Evolutionary conservation across 2,113 vertebrate genomes (phyloP), one percentile per base, ranked within the genome.

Genomic region (Muscicapa adusta): DNA sequence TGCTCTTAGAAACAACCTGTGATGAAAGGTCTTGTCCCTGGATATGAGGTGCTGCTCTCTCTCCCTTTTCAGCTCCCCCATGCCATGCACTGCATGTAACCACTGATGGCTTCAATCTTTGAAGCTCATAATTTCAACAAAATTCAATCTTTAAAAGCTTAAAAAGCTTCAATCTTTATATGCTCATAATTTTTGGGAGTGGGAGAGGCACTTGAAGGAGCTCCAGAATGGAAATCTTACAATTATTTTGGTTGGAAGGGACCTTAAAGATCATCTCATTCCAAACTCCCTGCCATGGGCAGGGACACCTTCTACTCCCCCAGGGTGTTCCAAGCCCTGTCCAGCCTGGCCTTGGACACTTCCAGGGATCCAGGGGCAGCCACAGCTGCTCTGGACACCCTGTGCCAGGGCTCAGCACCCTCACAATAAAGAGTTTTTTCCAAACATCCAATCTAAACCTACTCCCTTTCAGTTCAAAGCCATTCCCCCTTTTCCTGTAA

Each of bases 401-500:
- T 40, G 38, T 78, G 40, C 56, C 48, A 47, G 48, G 16, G 17
- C 13, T 71, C 0, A 0, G 0, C 14, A 8, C 9, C 22, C 31
- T 72, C 51, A 34, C 10, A 50, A 17, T 0, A 50, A 50, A 57
- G 25, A 12, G 3, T 8, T 50, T 79, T 42, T 42, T 5, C 12
- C 22, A 65, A 36, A 58, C 2, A 50, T 3, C 58, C 12, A 43
- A 42, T 4, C 6, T 57, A 51, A 80, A 28, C 36, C 31, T 18
- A 3, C 31, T 50, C 0, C 33, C 42, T 65, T 63, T 50, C 36
- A 51, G 3, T 36, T 50, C 34, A 29, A 50, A 73, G 4, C 31
- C 22, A 50, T 36, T 43, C 9, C 11, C 26, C 18, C 26, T 72
- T 65, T 10, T 36, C 6, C 36, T 43, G 12, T 42, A 54, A 50